Evolutionary conservation across 2,888 invertebrate species (phyloP).

Genomic region (Cephus pulcher): DNA sequence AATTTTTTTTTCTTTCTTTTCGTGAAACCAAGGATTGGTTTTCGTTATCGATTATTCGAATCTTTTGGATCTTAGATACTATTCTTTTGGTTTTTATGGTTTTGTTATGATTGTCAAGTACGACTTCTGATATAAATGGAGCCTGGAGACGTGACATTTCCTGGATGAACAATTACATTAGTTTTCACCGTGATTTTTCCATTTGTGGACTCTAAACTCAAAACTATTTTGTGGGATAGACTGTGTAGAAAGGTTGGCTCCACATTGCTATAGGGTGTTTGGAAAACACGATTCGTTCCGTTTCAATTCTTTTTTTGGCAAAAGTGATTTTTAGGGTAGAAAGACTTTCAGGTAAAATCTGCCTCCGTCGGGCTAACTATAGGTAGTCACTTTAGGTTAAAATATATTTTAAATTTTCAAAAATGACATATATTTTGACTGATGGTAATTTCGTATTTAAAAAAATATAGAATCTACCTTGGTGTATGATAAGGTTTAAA

Average conservation of each 20-base stretch:
- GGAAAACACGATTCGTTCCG: conserved; percentile 51
- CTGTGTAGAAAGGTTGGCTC: conserved; percentile 24
- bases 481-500: not conserved
- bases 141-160: conserved; percentile 22
- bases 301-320: not conserved
- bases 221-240: conserved; percentile 11
- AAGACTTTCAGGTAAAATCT: not conserved
- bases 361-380: not conserved
- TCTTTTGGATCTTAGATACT: not conserved
- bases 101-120: not conserved
- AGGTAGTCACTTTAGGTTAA: not conserved
- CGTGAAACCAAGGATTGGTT: not conserved
- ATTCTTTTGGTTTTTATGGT: not conserved
- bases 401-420: not conserved
- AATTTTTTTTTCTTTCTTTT: not conserved
- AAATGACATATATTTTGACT: not conserved
- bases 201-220: conserved; percentile 16
- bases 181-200: conserved; percentile 31
- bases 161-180: conserved; percentile 38
- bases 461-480: not conserved
- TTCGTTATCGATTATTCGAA: not conserved
- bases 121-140: not conserved
- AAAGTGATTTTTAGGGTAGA: not conserved
- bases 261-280: conserved; percentile 28
- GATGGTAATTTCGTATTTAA: not conserved